Conservation (phyloP, 2,888 invertebrate genomes). For the Catonia carolina region DNA sequence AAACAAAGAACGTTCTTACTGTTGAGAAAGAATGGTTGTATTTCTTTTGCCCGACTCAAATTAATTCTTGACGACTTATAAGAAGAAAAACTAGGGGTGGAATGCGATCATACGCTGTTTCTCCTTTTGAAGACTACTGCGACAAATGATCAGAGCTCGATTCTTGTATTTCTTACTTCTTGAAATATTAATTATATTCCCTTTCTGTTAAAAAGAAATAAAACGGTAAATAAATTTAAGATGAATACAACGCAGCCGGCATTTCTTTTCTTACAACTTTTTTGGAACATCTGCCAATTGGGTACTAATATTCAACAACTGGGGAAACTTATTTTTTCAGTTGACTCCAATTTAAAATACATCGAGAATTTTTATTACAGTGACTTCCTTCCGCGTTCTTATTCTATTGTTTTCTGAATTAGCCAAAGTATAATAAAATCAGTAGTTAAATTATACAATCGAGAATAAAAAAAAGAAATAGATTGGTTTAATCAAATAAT, state of each 20-base stretch:
- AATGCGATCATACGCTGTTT: constrained; percentile 12
- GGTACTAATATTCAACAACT: background rate
- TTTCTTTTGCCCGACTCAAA: constrained; percentile 20
- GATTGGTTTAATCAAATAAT: too few species aligned
- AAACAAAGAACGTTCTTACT: constrained; percentile 22
- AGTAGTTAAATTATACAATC: too few species aligned
- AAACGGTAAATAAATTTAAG: constrained; percentile 3
- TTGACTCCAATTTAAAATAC: too few species aligned
- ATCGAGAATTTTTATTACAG: background rate
- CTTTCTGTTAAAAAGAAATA: background rate
- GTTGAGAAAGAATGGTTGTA: constrained; percentile 11
- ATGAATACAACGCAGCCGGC: background rate
- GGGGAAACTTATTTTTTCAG: too few species aligned
- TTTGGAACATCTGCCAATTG: constrained; percentile 3
- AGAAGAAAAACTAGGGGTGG: constrained; percentile 18
- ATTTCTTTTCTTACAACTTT: constrained; percentile 3
- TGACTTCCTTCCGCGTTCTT: background rate
- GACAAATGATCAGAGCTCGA: constrained; percentile 18
- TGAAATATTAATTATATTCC: constrained; percentile 23
- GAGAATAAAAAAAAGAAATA: too few species aligned
- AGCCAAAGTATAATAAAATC: too few species aligned
- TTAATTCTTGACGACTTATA: constrained; percentile 20
- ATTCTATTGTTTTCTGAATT: too few species aligned
- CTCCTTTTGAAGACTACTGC: constrained; percentile 1
- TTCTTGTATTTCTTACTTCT: background rate